Evolutionary conservation across 2,113 vertebrate genomes (phyloP).

Genomic region (Stegostoma tigrinum): DNA sequence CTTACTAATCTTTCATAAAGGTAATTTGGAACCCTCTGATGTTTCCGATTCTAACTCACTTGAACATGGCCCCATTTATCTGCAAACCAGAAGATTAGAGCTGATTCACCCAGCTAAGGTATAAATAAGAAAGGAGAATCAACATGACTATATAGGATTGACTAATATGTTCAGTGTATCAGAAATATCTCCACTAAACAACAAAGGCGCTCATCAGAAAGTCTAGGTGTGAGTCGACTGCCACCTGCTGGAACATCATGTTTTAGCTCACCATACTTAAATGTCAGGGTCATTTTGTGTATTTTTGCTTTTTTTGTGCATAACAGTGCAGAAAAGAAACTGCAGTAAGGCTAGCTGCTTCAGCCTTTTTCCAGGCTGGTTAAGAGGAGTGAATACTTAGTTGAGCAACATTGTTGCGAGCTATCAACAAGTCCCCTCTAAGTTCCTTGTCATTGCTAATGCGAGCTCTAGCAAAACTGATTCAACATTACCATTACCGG

Average conservation of each 20-base stretch:
- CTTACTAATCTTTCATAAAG: too few species aligned
- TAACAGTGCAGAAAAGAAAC: background rate
- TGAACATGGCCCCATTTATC: too few species aligned
- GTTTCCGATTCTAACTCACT: too few species aligned
- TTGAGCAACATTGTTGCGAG: background rate
- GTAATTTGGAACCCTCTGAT: too few species aligned
- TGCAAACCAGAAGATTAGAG: too few species aligned
- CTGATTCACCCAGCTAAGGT: background rate
- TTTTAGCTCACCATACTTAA: background rate
- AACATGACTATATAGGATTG: background rate
- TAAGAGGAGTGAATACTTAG: background rate
- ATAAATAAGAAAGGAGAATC: background rate
- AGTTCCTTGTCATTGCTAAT: background rate
- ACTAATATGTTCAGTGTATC: background rate
- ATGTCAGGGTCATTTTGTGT: background rate
- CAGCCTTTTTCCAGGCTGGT: background rate
- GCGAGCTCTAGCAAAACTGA: background rate
- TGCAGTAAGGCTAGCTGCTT: background rate
- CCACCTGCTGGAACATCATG: constrained; percentile 10
- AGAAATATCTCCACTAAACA: background rate
- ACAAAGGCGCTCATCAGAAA: background rate
- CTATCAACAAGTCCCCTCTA: background rate
- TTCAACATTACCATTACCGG: background rate
- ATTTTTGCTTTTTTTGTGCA: too few species aligned
- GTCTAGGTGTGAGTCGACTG: background rate